phyloP scores from a whole-genome alignment of 2,888 invertebrate genomes.

The Polylopha cassiicola region DNA sequence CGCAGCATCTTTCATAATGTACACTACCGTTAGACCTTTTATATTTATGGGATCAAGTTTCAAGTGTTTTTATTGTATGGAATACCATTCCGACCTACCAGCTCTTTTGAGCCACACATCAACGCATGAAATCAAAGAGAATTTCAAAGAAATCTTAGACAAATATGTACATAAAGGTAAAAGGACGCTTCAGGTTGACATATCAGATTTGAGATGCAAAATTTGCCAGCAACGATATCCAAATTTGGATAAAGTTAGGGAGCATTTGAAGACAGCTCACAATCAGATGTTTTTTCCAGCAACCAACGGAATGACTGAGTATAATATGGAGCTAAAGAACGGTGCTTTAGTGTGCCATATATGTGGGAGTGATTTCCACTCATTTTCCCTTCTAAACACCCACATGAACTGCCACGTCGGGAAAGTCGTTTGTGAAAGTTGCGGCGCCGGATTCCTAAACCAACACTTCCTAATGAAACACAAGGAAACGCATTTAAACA shows the following conservation, averaged over 20 bases:
- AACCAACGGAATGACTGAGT: conserved; percentile 50
- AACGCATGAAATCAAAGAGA: conserved; percentile 31
- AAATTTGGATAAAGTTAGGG: conserved; percentile 34
- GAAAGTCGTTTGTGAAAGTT: conserved; percentile 52
- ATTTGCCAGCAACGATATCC: conserved; percentile 32
- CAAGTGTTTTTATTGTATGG: conserved; percentile 50
- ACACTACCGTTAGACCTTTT: conserved; percentile 50
- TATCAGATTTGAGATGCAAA: conserved; percentile 45
- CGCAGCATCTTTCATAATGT: conserved; percentile 43
- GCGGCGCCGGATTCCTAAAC: conserved; percentile 47
- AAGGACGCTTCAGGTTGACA: conserved; percentile 44
- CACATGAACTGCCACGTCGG: conserved; percentile 51
- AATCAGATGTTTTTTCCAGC: conserved; percentile 34
- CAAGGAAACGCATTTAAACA: conserved; percentile 38
- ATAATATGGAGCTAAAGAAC: conserved; percentile 37
- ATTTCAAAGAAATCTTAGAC: conserved; percentile 30
- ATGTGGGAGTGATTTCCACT: conserved; percentile 38
- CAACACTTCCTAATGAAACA: conserved; percentile 45
- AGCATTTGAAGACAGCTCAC: conserved; percentile 40
- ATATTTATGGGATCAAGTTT: conserved; percentile 49
- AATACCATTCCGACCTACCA: conserved; percentile 39
- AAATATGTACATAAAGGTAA: conserved; percentile 43
- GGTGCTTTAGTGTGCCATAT: conserved; percentile 42
- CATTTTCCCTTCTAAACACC: conserved; percentile 39
- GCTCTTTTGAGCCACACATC: conserved; percentile 40